Evolutionary conservation across 2,888 invertebrate genomes (phyloP).

Genomic region (Meloe dianella): DNA sequence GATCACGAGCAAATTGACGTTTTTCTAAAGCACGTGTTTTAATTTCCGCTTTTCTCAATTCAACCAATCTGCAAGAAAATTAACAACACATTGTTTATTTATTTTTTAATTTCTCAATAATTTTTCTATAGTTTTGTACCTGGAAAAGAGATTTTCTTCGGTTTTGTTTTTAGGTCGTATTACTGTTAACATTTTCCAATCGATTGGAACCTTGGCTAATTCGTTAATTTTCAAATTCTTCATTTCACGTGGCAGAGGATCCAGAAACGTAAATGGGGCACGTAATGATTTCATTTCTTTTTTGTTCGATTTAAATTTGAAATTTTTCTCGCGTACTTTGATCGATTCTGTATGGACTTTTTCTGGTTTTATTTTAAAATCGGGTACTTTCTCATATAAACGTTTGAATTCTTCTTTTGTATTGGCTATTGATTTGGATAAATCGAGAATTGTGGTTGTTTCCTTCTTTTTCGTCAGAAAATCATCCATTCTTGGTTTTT

Average conservation of each 20-base stretch:
- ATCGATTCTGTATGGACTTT: slow-evolving; percentile 80
- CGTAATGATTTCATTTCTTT: slow-evolving; percentile 73
- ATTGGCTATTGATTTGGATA: slow-evolving; percentile 78
- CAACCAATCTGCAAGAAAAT: slow-evolving; percentile 68
- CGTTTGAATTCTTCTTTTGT: slow-evolving; percentile 83
- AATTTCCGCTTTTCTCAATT: slow-evolving; percentile 78
- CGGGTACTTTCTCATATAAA: slow-evolving; percentile 85
- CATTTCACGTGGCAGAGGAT: slow-evolving; percentile 87
- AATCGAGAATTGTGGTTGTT: slow-evolving; percentile 80
- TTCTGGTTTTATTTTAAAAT: slow-evolving; percentile 87
- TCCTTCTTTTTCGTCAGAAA: slow-evolving; percentile 85
- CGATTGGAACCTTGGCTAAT: slow-evolving; percentile 83
- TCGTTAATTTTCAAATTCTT: slow-evolving; percentile 75
- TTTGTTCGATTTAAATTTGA: slow-evolving; percentile 75
- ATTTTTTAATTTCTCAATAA: not conserved
- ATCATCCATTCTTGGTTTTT: slow-evolving; percentile 76
- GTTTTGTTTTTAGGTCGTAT: slow-evolving; percentile 80
- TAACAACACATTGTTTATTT: not conserved
- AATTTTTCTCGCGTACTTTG: slow-evolving; percentile 76
- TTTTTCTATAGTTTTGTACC: slow-evolving; percentile 60
- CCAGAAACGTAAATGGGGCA: slow-evolving; percentile 70
- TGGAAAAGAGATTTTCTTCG: slow-evolving; percentile 88
- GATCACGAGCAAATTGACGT: slow-evolving; percentile 69
- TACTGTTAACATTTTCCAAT: slow-evolving; percentile 93
- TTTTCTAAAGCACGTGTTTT: slow-evolving; percentile 76